A percentile compares a stretch with the other conserved stretches of the same genome.
phyloP scores from a whole-genome alignment of 2,113 vertebrate species.

The Entosphenus tridentatus region DNA sequence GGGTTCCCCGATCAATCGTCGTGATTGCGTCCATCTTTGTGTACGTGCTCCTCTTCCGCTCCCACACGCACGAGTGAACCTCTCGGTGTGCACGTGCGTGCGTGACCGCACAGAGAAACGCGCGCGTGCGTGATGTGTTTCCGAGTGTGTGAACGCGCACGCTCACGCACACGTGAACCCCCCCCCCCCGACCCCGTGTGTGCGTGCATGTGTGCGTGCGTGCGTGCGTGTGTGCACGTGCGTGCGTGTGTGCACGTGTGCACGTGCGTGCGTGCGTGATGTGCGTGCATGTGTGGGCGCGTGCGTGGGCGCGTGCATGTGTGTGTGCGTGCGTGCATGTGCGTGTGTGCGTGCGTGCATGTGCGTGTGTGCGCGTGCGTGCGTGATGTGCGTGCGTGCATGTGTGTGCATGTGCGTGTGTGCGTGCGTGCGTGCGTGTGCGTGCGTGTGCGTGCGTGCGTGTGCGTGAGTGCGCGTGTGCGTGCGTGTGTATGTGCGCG shows the following conservation, averaged over 20 bases:
- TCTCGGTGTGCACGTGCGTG: neutral
- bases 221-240: too few relatives aligned
- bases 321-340: neutral
- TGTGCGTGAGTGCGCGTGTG: neutral
- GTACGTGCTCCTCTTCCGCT: neutral
- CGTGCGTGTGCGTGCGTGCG: neutral
- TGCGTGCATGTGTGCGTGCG: conserved; percentile 4
- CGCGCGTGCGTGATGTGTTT: conserved; percentile 6
- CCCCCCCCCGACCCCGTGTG: conserved; percentile 5
- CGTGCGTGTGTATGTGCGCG: conserved; percentile 3
- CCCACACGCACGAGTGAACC: conserved; percentile 7
- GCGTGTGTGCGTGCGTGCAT: conserved; percentile 7
- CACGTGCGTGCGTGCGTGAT: too few relatives aligned
- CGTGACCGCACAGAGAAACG: neutral
- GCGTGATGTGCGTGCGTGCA: neutral
- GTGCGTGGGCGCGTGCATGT: conserved; percentile 9
- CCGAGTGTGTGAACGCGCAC: conserved; percentile 4
- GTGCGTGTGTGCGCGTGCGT: neutral
- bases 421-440: conserved; percentile 8
- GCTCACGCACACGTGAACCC: conserved; percentile 6
- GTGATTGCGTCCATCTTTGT: too few relatives aligned
- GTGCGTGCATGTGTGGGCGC: neutral
- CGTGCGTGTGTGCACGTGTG: too few relatives aligned
- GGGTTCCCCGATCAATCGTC: too few relatives aligned
- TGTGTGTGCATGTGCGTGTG: too few relatives aligned